These are phyloP conservation scores for Parus major DNA, from an alignment of 2,113 vertebrate genomes.

Conservation along the genomic window DNA sequence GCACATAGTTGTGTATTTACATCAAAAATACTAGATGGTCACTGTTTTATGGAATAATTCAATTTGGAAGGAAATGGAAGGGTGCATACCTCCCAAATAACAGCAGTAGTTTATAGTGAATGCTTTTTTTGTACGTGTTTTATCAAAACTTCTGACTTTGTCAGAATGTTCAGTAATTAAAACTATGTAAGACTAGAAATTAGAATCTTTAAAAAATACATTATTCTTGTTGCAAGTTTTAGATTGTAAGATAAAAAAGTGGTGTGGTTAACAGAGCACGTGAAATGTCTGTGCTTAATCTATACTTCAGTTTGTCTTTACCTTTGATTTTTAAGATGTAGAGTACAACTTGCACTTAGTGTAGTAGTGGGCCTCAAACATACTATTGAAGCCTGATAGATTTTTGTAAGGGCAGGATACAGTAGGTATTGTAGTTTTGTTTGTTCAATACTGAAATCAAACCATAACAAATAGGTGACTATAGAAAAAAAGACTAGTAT, in stretches of 20 bases:
- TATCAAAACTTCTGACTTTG: not conserved
- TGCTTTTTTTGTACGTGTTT: not conserved
- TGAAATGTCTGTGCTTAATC: not conserved
- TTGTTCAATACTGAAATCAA: not conserved
- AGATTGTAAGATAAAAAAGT: not conserved
- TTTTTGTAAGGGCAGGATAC: not conserved
- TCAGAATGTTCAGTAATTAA: not conserved
- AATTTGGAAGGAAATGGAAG: not conserved
- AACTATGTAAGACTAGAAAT: not conserved
- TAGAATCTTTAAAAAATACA: not conserved
- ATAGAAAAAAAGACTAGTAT: not conserved
- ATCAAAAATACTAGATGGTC: not conserved
- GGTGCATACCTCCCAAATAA: not conserved
- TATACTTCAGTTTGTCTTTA: not conserved
- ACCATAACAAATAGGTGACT: not conserved
- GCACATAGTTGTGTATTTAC: not conserved
- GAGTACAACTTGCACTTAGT: not conserved
- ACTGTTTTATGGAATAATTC: not conserved
- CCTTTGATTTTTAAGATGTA: not conserved
- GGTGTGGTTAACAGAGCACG: accelerated
- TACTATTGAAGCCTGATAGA: not conserved
- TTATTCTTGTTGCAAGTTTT: not conserved
- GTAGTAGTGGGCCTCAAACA: accelerated
- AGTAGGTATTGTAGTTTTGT: not conserved
- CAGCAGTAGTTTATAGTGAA: not conserved